Evolutionary conservation across 1,140 invertebrate species (phyloP), one percentile per base, ranked within the genome.

Genomic region (Copidosoma floridanum): DNA sequence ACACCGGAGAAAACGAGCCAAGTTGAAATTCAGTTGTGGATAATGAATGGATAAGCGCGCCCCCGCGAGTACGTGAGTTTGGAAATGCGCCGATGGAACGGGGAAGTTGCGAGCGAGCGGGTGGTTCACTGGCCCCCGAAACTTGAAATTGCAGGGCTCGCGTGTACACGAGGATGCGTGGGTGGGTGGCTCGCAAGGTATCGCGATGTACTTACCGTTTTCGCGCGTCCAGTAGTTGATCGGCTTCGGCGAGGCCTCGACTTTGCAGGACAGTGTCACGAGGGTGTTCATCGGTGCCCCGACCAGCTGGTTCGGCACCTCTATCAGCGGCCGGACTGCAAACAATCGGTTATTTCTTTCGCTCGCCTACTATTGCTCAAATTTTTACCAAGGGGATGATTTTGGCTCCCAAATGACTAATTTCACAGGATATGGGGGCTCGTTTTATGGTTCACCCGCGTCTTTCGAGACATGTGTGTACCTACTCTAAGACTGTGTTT

Each of bases 181-280:
- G 18, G 40, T n/a, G 40, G 7, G 8, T n/a, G 40, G 16, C 1
- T 11, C 35, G 12, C n/a, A n/a, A 32, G 29, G 29, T 6, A 12
- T 12, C 29, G 29, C 29, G 29, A 5, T 21, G 29, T 51, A 78
- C 80, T 85, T 82, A 92, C 90, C 89, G 68, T 87, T 89, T 68
- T 91, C 89, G 68, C 89, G 85, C 47, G 90, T 91, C 91, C 91
- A 93, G 72, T 91, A 92, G 82, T 92, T 92, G 75, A 92, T 90
- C 59, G 91, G 90, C 77, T 90, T 91, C 8, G 91, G 91, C 26
- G 89, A 92, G 52, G 90, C 90, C 75, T 92, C 90, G 24, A 93
- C 90, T 71, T 89, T 85, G 76, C 93, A 95, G 75, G 93, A 88
- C 58, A 95, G 83, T 32, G 89, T 91, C 64, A 94, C 90, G 73